Evolutionary conservation across 2,113 vertebrate species (phyloP), one percentile per base, ranked within the genome.

Genomic region (Sitta europaea): DNA sequence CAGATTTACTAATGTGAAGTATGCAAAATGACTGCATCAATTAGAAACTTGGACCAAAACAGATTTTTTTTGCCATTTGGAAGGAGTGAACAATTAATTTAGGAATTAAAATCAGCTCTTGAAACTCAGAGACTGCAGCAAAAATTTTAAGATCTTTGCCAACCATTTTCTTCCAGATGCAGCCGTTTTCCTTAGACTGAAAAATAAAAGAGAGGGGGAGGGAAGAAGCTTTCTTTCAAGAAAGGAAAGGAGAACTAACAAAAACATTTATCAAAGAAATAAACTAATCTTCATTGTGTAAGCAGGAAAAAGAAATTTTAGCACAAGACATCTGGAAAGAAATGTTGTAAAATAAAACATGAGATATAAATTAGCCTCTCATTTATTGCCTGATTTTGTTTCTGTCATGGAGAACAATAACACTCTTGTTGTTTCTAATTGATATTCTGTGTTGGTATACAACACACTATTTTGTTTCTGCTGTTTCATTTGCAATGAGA

Each of bases 381-480:
- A 54, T 61, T 96, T 91, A 65, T 50, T 74, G 42, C 33, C 20
- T 76, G 55, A 55, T 93, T 94, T 92, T 95, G 57, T n/a, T 84
- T 90, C 38, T 92, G 38, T 48, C 31, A n/a, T 35, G 51, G 78
- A 59, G 67, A 83, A 94, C 85, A 96, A 93, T 88, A 86, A 67
- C 54, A 45, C 38, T 55, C 25, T 93, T 93, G 86, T 86, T 90
- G 28, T 72, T 83, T 80, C 94, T 96, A 94, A 91, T 90, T 96
- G 71, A 57, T 88, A 93, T 95, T 95, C 92, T 66, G 13, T 43
- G 71, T 76, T 83, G 51, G 77, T 85, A 31, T 47, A 29, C 71
- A 91, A 36, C 42, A 73, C 55, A 58, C 58, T 50, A 58, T 67
- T 85, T 87, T 57, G 33, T 22, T 76, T 94, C 87, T 78, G 40